Percentiles rank a stretch among this genome's conserved stretches.
These are phyloP conservation scores for Zygothrica quintamaculata DNA, from an alignment of 2,888 invertebrate species.

Conservation along the genomic window DNA sequence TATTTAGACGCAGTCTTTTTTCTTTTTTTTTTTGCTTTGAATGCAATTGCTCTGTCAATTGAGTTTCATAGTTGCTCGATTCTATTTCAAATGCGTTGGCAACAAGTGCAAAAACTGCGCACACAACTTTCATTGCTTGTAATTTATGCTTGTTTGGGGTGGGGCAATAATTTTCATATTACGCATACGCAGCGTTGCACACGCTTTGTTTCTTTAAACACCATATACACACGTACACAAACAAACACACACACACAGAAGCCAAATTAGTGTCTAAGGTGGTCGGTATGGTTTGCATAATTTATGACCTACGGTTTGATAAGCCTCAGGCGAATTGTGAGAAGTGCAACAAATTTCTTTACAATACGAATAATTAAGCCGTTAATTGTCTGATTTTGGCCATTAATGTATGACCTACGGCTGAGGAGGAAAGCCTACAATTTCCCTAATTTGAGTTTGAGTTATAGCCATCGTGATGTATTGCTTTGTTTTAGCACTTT, in stretches of 20 bases:
- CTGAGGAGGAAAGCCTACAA: not conserved
- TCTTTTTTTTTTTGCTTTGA: no score
- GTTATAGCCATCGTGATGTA: constrained; percentile 21
- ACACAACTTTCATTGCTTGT: constrained; percentile 35
- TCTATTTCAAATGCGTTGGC: constrained; percentile 36
- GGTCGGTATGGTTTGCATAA: constrained; percentile 29
- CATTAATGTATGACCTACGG: constrained; percentile 33
- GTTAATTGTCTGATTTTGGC: constrained; percentile 50
- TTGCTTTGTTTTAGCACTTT: not conserved
- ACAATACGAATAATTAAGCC: constrained; percentile 41
- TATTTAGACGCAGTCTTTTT: no score
- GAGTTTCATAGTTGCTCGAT: constrained; percentile 2
- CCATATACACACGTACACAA: not conserved
- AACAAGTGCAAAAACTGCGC: constrained; percentile 62
- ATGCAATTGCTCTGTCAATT: constrained; percentile 27
- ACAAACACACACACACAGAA: not conserved
- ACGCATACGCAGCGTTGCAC: constrained; percentile 60
- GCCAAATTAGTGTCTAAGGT: constrained; percentile 15
- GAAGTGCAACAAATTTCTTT: constrained; percentile 47
- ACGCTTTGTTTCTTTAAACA: constrained; percentile 15
- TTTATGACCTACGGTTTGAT: constrained; percentile 53
- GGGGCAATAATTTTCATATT: constrained; percentile 36
- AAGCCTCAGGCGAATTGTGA: constrained; percentile 42
- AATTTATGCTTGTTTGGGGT: constrained; percentile 49
- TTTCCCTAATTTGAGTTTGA: constrained; percentile 12